These are phyloP conservation scores for Mohoua ochrocephala DNA, from an alignment of 2,113 vertebrate species.

Conservation along the genomic window DNA sequence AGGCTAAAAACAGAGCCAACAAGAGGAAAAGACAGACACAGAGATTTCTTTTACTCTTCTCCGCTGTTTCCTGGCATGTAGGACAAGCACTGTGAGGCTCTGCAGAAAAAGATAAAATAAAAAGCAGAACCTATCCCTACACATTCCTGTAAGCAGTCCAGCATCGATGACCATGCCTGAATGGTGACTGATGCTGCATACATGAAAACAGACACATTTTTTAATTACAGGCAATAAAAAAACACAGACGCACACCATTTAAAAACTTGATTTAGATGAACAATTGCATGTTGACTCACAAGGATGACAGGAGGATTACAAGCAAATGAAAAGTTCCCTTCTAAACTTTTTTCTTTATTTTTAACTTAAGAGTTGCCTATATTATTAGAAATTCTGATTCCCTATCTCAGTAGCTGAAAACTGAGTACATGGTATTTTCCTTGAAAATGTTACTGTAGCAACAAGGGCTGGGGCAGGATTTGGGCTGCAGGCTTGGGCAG, in stretches of 20 bases:
- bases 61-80: not conserved
- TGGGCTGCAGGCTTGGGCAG: not conserved
- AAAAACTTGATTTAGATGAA: slow-evolving; percentile 9
- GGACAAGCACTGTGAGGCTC: not conserved
- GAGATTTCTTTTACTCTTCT: not conserved
- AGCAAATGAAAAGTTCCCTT: not conserved
- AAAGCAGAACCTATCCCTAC: not conserved
- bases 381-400: not conserved
- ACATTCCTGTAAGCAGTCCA: not conserved
- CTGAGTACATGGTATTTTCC: not conserved
- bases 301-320: not conserved
- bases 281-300: not conserved
- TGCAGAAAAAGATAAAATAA: not conserved
- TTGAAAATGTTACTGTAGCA: not conserved
- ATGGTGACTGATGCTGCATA: not conserved
- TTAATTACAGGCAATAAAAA: slow-evolving; percentile 39
- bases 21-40: not conserved
- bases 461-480: not conserved
- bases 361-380: not conserved
- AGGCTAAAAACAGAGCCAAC: not conserved
- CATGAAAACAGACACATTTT: not conserved
- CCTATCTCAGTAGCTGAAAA: not conserved
- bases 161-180: not conserved
- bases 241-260: not conserved
- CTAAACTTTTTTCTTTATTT: not conserved